Conservation (phyloP, 2,888 invertebrate genomes). For the Drosophila atripex region DNA sequence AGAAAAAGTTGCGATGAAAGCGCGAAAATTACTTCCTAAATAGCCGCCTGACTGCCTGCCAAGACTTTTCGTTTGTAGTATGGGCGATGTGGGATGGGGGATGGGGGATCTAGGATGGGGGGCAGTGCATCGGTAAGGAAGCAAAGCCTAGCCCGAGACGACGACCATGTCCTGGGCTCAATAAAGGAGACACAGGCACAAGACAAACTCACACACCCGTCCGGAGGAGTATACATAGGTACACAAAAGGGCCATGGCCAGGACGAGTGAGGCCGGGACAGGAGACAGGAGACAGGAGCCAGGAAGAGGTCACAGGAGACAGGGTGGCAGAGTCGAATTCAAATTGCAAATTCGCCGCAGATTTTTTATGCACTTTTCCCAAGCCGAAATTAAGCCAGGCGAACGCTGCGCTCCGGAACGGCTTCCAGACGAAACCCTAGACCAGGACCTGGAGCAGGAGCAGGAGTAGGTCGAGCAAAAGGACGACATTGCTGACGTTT, state of each 20-base stretch:
- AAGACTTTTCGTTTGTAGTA: constrained; percentile 47
- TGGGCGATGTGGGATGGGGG: constrained; percentile 15
- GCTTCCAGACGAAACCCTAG: constrained; percentile 58
- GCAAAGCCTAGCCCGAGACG: constrained; percentile 30
- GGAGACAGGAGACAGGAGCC: constrained; percentile 28
- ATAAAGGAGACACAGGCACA: constrained; percentile 61
- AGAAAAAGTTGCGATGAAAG: constrained; percentile 68
- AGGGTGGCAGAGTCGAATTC: constrained; percentile 62
- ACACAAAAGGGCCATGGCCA: constrained; percentile 7
- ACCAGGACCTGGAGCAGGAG: constrained; percentile 14
- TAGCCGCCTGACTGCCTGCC: constrained; percentile 78
- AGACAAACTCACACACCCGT: constrained; percentile 5
- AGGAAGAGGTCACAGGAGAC: constrained; percentile 41
- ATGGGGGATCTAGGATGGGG: neutral
- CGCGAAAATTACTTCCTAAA: constrained; percentile 78
- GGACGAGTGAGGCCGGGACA: constrained; percentile 30
- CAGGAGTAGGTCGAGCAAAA: constrained; percentile 28
- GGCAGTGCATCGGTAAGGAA: neutral
- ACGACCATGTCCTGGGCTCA: constrained; percentile 62
- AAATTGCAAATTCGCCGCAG: constrained; percentile 78
- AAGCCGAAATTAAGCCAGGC: constrained; percentile 75
- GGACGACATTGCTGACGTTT: constrained; percentile 64
- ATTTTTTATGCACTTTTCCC: constrained; percentile 78
- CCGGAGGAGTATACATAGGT: constrained; percentile 10
- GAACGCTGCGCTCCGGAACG: constrained; percentile 64